phyloP scores from a whole-genome alignment of 1,140 invertebrate genomes.

The Cotesia typhae region DNA sequence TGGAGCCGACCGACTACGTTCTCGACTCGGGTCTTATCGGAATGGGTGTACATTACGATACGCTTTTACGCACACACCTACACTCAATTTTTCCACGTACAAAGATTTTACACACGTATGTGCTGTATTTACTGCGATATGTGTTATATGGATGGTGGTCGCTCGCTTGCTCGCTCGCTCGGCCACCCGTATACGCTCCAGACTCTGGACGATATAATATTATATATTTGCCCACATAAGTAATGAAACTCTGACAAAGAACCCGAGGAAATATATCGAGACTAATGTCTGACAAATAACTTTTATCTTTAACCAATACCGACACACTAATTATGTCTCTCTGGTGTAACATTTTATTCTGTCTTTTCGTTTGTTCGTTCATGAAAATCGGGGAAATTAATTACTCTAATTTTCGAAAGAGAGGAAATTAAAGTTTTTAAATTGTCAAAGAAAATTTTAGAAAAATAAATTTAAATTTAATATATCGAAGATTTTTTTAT shows the following conservation, averaged over 20 bases:
- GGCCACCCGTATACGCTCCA: background rate
- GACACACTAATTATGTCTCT: constrained; percentile 23
- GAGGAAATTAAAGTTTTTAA: no score
- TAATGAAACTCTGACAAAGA: constrained; percentile 16
- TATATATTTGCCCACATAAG: no score
- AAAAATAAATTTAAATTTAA: no score
- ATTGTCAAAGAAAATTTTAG: no score
- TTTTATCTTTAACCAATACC: constrained; percentile 31
- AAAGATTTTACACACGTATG: constrained; percentile 22
- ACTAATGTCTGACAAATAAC: constrained; percentile 37
- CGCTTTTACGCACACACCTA: constrained; percentile 36
- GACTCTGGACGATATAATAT: background rate
- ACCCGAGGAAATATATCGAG: constrained; percentile 28
- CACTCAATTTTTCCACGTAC: constrained; percentile 22
- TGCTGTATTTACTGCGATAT: background rate
- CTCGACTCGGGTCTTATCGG: constrained; percentile 47
- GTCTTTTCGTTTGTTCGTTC: no score
- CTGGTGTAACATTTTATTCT: constrained; percentile 2
- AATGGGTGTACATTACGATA: constrained; percentile 52
- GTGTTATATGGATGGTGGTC: no score
- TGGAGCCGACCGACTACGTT: constrained; percentile 31
- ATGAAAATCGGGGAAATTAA: no score
- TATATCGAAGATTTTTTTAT: no score
- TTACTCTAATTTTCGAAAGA: no score
- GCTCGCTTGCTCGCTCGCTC: background rate